Evolutionary conservation across 1,140 invertebrate genomes (phyloP), one percentile per base, ranked within the genome.

Genomic region (Pristionchus pacificus): DNA sequence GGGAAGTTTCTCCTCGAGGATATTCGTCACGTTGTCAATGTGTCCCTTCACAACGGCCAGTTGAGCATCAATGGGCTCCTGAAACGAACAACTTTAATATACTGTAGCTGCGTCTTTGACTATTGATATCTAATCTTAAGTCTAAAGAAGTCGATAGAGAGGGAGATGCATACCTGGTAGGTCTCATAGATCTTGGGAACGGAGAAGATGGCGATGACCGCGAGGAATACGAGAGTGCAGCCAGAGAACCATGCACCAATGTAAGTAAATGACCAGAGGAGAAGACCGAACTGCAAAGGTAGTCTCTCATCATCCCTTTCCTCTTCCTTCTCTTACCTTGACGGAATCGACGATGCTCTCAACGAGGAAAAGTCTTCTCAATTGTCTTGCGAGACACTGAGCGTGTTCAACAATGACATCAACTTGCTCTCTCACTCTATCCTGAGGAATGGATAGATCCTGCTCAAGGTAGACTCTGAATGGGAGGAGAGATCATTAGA

Each of bases 171-270:
- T 49, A 49, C 38, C 38, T 49, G 93, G 89, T 97, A 95, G 86
- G 92, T 92, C 88, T 97, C 93, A 85, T 98, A 97, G 29, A 96
- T 90, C 88, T 97, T 97, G 38, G 95, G 95, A 85, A 97, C 87
- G 74, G 93, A 91, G 88, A 98, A 98, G 75, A 95, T 87, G 73
- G 90, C 90, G 77, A 97, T 89, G 84, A 93, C 91, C 79, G 89
- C 93, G 32, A 86, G 29, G 89, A 88, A 80, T 77, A 80, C 75
- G 30, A 80, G 28, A 59, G 49, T 49, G 31, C 75, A 64, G 64
- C 93, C 94, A 87, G 97, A 97, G 88, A 98, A 97, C 91, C 92
- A 95, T 78, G 92, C 90, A 77, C 94, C 94, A 78, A 97, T 88
- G 85, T 96, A 97, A 29, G 95, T 97, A 83, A 96, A 88, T 80